Base-by-base conservation (phyloP, 2,797 vertebrate genomes). In the Sebastolobus altivelis region DNA sequence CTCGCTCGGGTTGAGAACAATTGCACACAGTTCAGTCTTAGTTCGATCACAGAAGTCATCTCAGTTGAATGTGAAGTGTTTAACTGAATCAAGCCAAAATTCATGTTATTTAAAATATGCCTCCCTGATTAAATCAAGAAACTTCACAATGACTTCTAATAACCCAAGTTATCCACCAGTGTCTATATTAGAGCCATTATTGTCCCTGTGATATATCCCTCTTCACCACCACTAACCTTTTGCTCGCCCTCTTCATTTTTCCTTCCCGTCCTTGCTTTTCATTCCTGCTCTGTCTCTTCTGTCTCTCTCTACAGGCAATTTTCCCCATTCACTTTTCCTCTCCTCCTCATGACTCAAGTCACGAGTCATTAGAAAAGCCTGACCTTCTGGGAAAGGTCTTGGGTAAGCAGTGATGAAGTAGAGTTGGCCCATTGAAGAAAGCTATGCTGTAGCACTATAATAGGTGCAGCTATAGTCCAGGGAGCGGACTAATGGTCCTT, bases 361-460 rank as follows among this genome's bases (percentile, higher is more conserved):
- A 95, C 87, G 90, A 94, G 87, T 93, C 94, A 95, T 96, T 95
- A 95, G 94, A 89, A 92, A 91, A 93, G 90, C 82, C 90, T 95
- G 94, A 96, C 95, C 95, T 96, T 96, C 93, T 92, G 91, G 89
- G 92, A 93, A 92, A 92, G 93, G 94, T 94, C 92, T 87, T 91
- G 91, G 92, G 86, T 95, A 93, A 95, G 93, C 91, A 92, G 89
- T 95, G 95, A 95, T 94, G 91, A 94, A 95, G 92, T 94, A 91
- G 86, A 90, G 83, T 81, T 77, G 91, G 91, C 87, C 92, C 87
- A 81, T 80, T 92, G 91, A 90, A 92, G 87, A 92, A 91, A 86
- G 91, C 88, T 85, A 84, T 61, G 85, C 90, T 82, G 84, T 90
- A 91, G 92, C 92, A 87, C 82, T 92, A 82, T 94, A 95, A 94